phyloP scores from a whole-genome alignment of 2,888 invertebrate genomes.

The Andrena flavipes region DNA sequence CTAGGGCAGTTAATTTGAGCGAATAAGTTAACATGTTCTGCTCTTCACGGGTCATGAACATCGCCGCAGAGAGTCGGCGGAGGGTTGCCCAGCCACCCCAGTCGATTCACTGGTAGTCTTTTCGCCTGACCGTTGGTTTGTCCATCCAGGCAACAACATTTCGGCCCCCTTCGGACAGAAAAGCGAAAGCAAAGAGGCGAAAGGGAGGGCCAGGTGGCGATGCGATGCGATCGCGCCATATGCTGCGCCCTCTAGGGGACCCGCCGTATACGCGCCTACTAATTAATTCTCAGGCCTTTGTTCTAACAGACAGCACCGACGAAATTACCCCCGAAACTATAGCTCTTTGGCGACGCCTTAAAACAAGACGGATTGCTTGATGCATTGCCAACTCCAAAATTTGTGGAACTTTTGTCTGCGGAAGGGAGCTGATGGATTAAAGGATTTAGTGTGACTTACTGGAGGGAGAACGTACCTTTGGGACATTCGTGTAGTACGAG shows the following conservation, averaged over 20 bases:
- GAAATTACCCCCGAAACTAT: slow-evolving; percentile 69
- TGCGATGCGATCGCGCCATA: slow-evolving; percentile 83
- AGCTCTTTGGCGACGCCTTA: slow-evolving; percentile 40
- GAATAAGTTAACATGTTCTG: slow-evolving; percentile 30
- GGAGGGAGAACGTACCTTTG: not conserved
- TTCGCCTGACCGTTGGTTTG: slow-evolving; percentile 68
- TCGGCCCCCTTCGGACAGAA: slow-evolving; percentile 66
- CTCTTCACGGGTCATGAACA: slow-evolving; percentile 64
- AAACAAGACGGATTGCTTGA: not conserved
- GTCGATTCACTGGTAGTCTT: slow-evolving; percentile 58
- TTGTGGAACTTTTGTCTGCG: too few relatives aligned
- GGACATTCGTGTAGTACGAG: slow-evolving; percentile 6
- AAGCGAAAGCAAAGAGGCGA: slow-evolving; percentile 44
- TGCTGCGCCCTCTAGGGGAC: slow-evolving; percentile 79
- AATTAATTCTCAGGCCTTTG: slow-evolving; percentile 83
- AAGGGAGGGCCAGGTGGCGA: slow-evolving; percentile 79
- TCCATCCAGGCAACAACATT: slow-evolving; percentile 65
- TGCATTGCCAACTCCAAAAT: not conserved
- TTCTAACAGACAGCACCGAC: slow-evolving; percentile 78
- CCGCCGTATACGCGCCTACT: slow-evolving; percentile 76
- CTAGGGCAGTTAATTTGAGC: slow-evolving; percentile 15
- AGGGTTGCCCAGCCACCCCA: slow-evolving; percentile 56
- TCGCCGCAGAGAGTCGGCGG: slow-evolving; percentile 30
- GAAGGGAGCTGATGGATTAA: not conserved
- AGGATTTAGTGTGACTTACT: not conserved